These are phyloP conservation scores for Manis pentadactyla DNA, from an alignment of 2,797 vertebrate genomes.

Conservation along the genomic window DNA sequence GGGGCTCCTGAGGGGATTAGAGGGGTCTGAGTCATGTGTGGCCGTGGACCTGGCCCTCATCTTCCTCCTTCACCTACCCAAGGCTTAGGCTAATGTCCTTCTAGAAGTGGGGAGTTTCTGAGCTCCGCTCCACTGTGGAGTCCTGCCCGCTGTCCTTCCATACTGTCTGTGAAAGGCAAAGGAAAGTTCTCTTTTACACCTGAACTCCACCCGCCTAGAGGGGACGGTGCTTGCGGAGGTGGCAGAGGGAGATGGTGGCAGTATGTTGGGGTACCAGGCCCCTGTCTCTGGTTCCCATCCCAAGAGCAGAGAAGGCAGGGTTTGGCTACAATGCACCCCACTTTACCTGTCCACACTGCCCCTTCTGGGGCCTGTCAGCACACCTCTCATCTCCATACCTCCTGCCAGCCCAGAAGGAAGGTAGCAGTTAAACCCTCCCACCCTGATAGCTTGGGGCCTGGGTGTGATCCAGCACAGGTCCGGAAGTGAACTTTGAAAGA, in stretches of 20 bases:
- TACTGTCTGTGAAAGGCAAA: background rate
- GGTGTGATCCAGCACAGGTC: background rate
- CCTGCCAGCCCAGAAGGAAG: background rate
- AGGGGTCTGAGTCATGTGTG: background rate
- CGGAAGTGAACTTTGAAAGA: background rate
- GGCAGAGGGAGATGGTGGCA: rapidly evolving
- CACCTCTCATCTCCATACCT: background rate
- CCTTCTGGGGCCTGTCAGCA: background rate
- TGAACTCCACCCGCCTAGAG: background rate
- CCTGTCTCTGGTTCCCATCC: background rate
- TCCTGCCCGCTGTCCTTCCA: background rate
- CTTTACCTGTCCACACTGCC: rapidly evolving
- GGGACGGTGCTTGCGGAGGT: background rate
- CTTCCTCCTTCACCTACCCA: background rate
- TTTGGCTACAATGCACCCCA: rapidly evolving
- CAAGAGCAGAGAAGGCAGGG: background rate
- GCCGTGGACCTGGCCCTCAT: background rate
- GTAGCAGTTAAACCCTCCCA: background rate
- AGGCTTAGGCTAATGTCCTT: background rate
- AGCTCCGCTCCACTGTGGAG: background rate
- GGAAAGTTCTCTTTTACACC: background rate
- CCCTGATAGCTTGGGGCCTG: background rate
- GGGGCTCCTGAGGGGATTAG: too few relatives aligned
- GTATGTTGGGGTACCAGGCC: background rate
- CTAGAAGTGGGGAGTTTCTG: background rate